phyloP scores from a whole-genome alignment of 2,797 vertebrate species.

The Scleropages formosus region DNA sequence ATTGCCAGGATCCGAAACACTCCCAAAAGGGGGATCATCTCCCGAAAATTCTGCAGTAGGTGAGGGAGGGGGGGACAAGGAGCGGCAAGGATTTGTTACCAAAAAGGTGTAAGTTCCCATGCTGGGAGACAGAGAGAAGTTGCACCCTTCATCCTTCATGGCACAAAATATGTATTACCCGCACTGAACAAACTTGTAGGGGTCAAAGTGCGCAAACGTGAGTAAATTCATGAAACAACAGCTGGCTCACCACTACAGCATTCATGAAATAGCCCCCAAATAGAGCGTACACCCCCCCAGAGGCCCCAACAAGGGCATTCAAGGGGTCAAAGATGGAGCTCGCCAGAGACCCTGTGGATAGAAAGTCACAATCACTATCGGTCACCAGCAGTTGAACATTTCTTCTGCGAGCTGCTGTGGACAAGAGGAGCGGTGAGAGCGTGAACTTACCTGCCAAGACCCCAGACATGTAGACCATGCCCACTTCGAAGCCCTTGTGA shows the following conservation, averaged over 20 bases:
- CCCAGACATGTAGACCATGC: constrained; percentile 83
- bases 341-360: constrained; percentile 77
- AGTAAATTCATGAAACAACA: not conserved
- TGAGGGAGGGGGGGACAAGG: constrained; percentile 24
- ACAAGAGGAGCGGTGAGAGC: not conserved
- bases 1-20: constrained; percentile 75
- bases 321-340: constrained; percentile 89
- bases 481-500: constrained; percentile 87
- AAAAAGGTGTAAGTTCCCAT: too few species aligned
- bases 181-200: too few species aligned
- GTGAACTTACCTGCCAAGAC: constrained; percentile 79
- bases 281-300: constrained; percentile 87
- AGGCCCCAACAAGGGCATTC: constrained; percentile 81
- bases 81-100: not conserved
- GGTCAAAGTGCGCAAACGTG: not conserved
- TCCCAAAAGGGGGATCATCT: constrained; percentile 83
- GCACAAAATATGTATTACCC: too few species aligned
- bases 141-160: too few species aligned
- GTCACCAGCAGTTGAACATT: not conserved
- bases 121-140: too few species aligned
- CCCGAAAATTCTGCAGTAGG: constrained; percentile 79
- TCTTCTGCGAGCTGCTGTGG: not conserved
- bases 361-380: not conserved
- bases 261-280: constrained; percentile 92
- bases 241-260: constrained; percentile 78